phyloP scores from a whole-genome alignment of 1,140 invertebrate genomes.

The Hestina assimilis region DNA sequence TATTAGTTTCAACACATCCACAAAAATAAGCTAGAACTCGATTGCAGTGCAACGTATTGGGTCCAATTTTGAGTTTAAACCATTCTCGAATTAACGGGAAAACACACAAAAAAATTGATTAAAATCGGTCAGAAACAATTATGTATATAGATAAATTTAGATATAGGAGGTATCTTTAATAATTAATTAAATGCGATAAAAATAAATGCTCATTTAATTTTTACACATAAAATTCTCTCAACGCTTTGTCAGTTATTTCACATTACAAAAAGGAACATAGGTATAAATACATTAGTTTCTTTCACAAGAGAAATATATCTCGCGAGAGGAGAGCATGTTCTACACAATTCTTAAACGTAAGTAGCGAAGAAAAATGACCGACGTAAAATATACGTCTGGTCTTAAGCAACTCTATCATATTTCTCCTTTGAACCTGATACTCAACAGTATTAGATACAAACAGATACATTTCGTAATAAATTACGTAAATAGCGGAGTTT shows the following conservation, averaged over 20 bases:
- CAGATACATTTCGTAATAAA: not conserved
- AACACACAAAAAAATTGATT: too few species aligned
- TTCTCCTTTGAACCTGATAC: conserved; percentile 21
- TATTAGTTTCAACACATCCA: too few species aligned
- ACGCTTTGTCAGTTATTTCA: not conserved
- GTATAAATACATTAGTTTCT: conserved; percentile 10
- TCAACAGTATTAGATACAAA: not conserved
- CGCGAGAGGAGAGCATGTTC: conserved; percentile 17
- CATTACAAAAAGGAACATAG: conserved; percentile 14
- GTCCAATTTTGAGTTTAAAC: too few species aligned
- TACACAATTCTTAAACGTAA: conserved; percentile 22
- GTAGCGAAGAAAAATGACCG: conserved; percentile 23
- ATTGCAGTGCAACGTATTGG: too few species aligned
- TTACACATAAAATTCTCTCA: conserved; percentile 4
- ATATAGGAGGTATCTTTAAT: too few species aligned
- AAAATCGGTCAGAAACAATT: too few species aligned
- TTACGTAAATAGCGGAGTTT: not conserved
- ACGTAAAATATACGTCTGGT: conserved; percentile 23
- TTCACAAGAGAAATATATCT: conserved; percentile 15
- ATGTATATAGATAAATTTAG: too few species aligned
- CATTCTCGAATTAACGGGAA: too few species aligned
- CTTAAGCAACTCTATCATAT: conserved; percentile 22
- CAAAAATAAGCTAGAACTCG: too few species aligned
- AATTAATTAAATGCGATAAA: too few species aligned
- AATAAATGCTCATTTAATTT: conserved; percentile 6